These are phyloP conservation scores for Pelusios castaneus DNA, from an alignment of 2,113 vertebrate species.

Conservation along the genomic window DNA sequence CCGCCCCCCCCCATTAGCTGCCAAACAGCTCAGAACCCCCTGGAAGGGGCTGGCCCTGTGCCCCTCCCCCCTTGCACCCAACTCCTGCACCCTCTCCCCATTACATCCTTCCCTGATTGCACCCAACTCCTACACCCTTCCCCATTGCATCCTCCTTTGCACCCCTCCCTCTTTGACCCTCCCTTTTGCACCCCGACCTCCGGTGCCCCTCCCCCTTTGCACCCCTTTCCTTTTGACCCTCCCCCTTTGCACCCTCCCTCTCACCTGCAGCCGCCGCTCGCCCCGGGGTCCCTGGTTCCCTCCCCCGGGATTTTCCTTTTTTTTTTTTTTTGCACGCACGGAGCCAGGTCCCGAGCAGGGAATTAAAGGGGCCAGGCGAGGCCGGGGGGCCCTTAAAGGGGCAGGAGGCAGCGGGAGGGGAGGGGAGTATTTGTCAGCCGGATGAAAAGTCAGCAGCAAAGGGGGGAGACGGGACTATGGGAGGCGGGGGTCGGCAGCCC, in stretches of 20 bases:
- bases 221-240: background rate
- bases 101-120: background rate
- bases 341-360: constrained; percentile 25
- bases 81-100: background rate
- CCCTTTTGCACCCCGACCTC: background rate
- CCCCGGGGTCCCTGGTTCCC: constrained; percentile 46
- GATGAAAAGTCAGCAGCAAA: constrained; percentile 44
- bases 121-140: background rate
- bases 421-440: constrained; percentile 64
- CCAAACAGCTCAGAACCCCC: background rate
- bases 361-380: constrained; percentile 63
- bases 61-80: background rate
- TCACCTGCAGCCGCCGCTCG: background rate
- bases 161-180: background rate
- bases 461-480: background rate
- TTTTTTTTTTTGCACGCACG: background rate
- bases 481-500: background rate
- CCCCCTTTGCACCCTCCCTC: background rate
- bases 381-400: constrained; percentile 52
- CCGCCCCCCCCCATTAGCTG: background rate
- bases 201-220: background rate
- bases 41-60: background rate
- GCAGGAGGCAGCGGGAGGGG: background rate
- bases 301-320: background rate
- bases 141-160: background rate